phyloP scores from a whole-genome alignment of 2,888 invertebrate genomes.

The Drosophila histrio region DNA sequence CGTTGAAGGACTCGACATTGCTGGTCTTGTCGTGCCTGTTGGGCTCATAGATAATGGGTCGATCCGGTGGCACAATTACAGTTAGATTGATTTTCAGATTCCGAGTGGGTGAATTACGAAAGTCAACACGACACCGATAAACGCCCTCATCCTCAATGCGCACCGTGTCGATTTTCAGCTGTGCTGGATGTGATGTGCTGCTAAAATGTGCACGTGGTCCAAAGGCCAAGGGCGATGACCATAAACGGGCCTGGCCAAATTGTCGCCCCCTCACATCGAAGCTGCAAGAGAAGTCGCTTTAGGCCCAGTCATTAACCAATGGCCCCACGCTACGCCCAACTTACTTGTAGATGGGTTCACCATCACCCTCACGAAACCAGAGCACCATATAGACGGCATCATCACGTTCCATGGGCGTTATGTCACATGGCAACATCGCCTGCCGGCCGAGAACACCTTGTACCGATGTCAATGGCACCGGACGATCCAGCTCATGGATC shows the following conservation, averaged over 20 bases:
- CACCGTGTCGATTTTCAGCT: slow-evolving; percentile 88
- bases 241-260: slow-evolving; percentile 90
- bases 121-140: slow-evolving; percentile 90
- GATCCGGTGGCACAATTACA: slow-evolving; percentile 92
- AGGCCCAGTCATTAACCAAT: background rate
- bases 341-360: slow-evolving; percentile 94
- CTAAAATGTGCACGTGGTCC: slow-evolving; percentile 94
- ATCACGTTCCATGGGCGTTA: slow-evolving; percentile 90
- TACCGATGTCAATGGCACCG: slow-evolving; percentile 91
- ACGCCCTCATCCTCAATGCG: slow-evolving; percentile 88
- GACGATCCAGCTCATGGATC: slow-evolving; percentile 84
- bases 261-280: slow-evolving; percentile 91
- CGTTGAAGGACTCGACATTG: slow-evolving; percentile 92
- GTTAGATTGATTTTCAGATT: slow-evolving; percentile 90
- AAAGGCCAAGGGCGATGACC: slow-evolving; percentile 91
- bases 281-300: slow-evolving; percentile 83
- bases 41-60: slow-evolving; percentile 92
- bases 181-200: slow-evolving; percentile 91
- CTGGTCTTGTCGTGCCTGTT: slow-evolving; percentile 90
- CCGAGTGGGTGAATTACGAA: slow-evolving; percentile 89
- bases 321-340: slow-evolving; percentile 30
- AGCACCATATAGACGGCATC: slow-evolving; percentile 94
- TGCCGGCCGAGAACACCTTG: slow-evolving; percentile 93
- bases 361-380: slow-evolving; percentile 94
- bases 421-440: slow-evolving; percentile 94